Evolutionary conservation across 2,888 invertebrate species (phyloP).

Genomic region (Netelia inedita): DNA sequence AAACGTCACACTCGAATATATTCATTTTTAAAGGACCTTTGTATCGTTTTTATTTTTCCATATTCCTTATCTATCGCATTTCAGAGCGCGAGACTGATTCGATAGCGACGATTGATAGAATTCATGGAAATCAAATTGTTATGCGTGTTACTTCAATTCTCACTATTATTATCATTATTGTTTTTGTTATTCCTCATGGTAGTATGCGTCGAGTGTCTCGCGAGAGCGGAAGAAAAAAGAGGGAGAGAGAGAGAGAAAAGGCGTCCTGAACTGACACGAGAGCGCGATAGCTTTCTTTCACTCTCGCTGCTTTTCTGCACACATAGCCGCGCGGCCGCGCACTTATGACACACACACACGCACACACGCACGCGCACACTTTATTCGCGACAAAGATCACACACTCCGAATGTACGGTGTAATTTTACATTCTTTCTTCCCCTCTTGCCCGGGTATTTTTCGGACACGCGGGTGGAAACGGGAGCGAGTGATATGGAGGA

Average conservation of each 20-base stretch:
- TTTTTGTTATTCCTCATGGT: neutral
- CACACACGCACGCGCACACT: neutral
- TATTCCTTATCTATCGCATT: neutral
- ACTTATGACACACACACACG: neutral
- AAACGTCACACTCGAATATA: slow-evolving; percentile 51
- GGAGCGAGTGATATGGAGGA: neutral
- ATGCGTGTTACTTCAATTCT: neutral
- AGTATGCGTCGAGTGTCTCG: neutral
- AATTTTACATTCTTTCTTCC: neutral
- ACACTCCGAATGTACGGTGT: neutral
- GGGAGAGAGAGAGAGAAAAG: slow-evolving; percentile 9
- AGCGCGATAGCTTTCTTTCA: neutral
- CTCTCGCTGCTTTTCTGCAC: neutral
- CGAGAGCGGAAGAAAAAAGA: neutral
- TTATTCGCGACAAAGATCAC: slow-evolving; percentile 1
- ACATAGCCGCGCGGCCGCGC: neutral
- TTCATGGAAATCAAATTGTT: neutral
- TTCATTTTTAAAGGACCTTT: neutral
- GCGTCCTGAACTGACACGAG: neutral
- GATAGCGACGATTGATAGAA: neutral
- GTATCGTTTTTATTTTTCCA: slow-evolving; percentile 4
- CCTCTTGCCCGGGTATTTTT: neutral
- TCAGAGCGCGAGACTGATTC: neutral
- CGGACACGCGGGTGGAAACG: neutral
- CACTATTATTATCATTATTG: neutral